phyloP scores from a whole-genome alignment of 2,888 invertebrate species.

The Ctenicera cuprea region DNA sequence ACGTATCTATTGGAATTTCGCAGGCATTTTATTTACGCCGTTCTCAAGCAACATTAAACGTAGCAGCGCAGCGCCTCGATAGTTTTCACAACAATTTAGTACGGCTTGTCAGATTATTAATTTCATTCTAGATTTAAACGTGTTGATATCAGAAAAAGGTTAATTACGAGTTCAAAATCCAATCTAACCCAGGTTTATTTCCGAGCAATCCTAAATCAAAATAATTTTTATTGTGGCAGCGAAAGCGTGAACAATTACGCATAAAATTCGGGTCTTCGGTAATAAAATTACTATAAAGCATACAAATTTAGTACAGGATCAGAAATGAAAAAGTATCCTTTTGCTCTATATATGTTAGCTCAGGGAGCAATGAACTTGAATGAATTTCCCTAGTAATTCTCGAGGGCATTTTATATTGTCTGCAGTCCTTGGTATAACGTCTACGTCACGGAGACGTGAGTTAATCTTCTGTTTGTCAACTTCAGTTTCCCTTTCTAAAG shows the following conservation, averaged over 20 bases:
- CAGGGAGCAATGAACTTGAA: constrained; percentile 31
- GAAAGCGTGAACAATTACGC: constrained; percentile 6
- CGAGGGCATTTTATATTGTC: constrained; percentile 24
- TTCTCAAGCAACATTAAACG: too few relatives aligned
- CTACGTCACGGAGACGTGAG: constrained; percentile 11
- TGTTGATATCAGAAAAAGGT: too few relatives aligned
- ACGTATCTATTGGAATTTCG: too few relatives aligned
- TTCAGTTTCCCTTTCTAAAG: constrained; percentile 11
- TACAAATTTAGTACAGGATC: constrained; percentile 11
- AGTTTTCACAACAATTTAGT: too few relatives aligned
- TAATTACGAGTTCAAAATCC: too few relatives aligned
- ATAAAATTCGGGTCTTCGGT: constrained; percentile 10
- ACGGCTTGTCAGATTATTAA: too few relatives aligned
- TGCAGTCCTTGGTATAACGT: neutral
- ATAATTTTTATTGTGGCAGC: constrained; percentile 1
- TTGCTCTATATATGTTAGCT: constrained; percentile 15
- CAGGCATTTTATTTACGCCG: too few relatives aligned
- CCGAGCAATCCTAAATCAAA: neutral
- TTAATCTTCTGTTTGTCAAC: constrained; percentile 26
- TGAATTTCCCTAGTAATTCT: constrained; percentile 27
- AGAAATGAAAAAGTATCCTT: constrained; percentile 29
- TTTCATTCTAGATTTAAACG: too few relatives aligned
- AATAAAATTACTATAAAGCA: constrained; percentile 26
- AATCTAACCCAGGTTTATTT: neutral
- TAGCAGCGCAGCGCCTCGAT: too few relatives aligned